Conservation (phyloP, 2,797 vertebrate genomes). For the Alca torda region DNA sequence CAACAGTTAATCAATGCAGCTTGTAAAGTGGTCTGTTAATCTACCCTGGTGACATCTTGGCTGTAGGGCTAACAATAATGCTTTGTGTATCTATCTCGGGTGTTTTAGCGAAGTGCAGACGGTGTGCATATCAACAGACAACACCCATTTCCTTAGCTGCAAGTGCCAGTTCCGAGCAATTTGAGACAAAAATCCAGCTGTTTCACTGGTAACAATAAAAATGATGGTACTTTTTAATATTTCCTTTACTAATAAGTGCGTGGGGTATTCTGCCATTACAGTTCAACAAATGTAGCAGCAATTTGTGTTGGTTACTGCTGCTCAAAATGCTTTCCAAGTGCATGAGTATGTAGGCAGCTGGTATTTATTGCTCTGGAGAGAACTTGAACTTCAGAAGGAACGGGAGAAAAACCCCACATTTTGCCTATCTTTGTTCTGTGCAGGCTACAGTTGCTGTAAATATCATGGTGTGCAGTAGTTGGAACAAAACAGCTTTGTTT, state of each 20-base stretch:
- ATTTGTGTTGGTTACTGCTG: not conserved
- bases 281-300: not conserved
- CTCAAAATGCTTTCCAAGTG: not conserved
- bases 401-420: not conserved
- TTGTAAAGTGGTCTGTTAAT: not conserved
- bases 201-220: not conserved
- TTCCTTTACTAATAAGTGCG: not conserved
- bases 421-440: not conserved
- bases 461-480: not conserved
- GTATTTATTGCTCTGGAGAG: not conserved
- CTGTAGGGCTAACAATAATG: not conserved
- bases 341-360: not conserved
- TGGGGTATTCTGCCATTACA: not conserved
- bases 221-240: not conserved
- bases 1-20: not conserved
- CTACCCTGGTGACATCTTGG: not conserved
- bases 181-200: not conserved
- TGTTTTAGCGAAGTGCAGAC: not conserved
- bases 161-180: not conserved
- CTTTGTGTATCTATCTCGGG: not conserved
- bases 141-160: not conserved
- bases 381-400: not conserved
- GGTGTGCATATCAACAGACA: fast-evolving
- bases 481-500: not conserved
- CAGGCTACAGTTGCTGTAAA: not conserved